phyloP scores from a whole-genome alignment of 2,797 vertebrate genomes.

The Mustela erminea region DNA sequence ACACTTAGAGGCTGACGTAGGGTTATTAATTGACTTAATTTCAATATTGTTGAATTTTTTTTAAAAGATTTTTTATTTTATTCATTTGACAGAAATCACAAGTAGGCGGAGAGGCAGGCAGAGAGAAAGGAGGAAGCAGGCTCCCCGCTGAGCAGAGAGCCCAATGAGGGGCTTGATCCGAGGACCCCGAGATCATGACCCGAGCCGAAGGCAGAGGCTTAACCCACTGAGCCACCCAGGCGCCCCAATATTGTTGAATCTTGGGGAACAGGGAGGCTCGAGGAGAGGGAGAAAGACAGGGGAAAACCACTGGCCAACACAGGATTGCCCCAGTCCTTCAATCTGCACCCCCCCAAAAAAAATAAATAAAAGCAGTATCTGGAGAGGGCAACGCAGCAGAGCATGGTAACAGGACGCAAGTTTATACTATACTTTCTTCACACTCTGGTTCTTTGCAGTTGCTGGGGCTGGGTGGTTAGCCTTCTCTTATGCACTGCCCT shows the following conservation, averaged over 20 bases:
- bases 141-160: too few relatives aligned
- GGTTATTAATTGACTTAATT: not conserved
- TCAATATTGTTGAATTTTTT: not conserved
- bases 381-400: not conserved
- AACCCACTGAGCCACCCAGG: too few relatives aligned
- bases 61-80: too few relatives aligned
- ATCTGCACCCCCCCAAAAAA: not conserved
- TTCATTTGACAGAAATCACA: too few relatives aligned
- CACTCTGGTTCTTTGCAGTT: not conserved
- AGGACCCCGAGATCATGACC: too few relatives aligned
- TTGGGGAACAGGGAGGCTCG: not conserved
- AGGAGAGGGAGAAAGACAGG: not conserved
- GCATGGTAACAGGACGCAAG: not conserved
- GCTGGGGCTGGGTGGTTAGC: not conserved
- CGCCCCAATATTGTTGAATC: not conserved
- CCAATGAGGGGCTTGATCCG: too few relatives aligned
- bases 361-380: not conserved
- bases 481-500: not conserved
- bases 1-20: not conserved
- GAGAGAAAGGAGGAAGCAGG: too few relatives aligned
- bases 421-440: not conserved
- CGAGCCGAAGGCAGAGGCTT: too few relatives aligned
- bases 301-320: not conserved
- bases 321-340: not conserved
- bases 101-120: too few relatives aligned